These are phyloP conservation scores for Paralichthys olivaceus DNA, from an alignment of 2,113 vertebrate genomes.

Conservation along the genomic window DNA sequence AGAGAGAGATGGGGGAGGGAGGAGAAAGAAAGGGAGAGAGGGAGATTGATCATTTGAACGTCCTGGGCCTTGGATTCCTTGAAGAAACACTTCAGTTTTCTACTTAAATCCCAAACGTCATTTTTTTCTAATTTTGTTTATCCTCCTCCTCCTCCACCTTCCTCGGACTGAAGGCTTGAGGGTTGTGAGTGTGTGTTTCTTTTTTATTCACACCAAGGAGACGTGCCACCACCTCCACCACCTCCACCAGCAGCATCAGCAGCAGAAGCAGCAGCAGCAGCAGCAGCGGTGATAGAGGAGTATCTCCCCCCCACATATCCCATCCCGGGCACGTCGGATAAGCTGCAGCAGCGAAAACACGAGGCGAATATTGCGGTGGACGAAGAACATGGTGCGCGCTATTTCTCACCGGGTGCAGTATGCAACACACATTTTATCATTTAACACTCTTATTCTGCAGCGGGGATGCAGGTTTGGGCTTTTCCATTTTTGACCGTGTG, in stretches of 20 bases:
- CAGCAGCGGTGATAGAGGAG: conserved; percentile 49
- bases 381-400: conserved; percentile 60
- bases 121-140: neutral
- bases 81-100: conserved; percentile 45
- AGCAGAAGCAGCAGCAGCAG: conserved; percentile 29
- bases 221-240: conserved; percentile 57
- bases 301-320: conserved; percentile 66
- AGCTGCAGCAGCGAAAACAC: conserved; percentile 72
- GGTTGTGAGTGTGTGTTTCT: conserved; percentile 7
- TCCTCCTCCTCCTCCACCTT: conserved; percentile 7
- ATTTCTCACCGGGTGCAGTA: conserved; percentile 56
- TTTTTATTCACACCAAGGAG: conserved; percentile 38
- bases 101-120: conserved; percentile 11
- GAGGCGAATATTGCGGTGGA: conserved; percentile 71
- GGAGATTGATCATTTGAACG: conserved; percentile 77
- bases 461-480: conserved; percentile 53
- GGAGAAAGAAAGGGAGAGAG: conserved; percentile 57
- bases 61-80: conserved; percentile 73
- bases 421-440: conserved; percentile 24
- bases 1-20: conserved; percentile 42
- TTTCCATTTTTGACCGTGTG: conserved; percentile 40
- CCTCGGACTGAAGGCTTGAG: conserved; percentile 30
- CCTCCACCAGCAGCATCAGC: conserved; percentile 40
- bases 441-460: conserved; percentile 49
- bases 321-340: conserved; percentile 77